Percentiles rank a stretch among this genome's conserved stretches.
These are phyloP conservation scores for Carassius auratus DNA, from an alignment of 2,113 vertebrate species.

Conservation along the genomic window DNA sequence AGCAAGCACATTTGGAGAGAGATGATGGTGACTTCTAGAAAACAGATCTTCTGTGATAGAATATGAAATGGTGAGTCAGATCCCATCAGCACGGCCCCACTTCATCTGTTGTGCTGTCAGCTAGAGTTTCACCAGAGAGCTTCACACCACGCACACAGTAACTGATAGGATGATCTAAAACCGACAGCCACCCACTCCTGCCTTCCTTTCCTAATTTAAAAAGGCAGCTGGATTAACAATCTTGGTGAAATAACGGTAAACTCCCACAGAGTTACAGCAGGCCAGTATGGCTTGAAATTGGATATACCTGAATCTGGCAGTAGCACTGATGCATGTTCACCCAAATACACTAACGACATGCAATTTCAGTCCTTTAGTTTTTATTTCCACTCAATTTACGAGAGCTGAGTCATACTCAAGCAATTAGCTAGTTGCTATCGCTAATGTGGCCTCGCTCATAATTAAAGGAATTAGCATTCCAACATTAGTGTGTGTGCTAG, in stretches of 20 bases:
- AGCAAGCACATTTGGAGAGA: background rate
- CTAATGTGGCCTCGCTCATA: conserved; percentile 27
- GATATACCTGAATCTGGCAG: background rate
- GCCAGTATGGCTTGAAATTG: background rate
- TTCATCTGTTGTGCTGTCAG: conserved; percentile 18
- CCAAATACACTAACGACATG: conserved; percentile 4
- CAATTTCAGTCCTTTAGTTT: conserved; percentile 31
- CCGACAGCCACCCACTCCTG: background rate
- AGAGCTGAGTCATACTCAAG: background rate
- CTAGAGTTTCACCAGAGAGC: conserved; percentile 34
- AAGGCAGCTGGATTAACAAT: conserved; percentile 24
- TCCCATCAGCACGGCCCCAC: conserved; percentile 9
- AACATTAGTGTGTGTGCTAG: background rate
- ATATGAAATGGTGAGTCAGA: conserved; percentile 15
- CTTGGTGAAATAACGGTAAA: background rate
- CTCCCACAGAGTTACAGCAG: background rate
- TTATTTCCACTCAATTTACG: conserved; percentile 44
- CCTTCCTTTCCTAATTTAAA: conserved; percentile 22
- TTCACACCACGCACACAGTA: conserved; percentile 5
- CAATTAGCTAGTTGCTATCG: conserved; percentile 11
- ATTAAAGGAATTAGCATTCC: conserved; percentile 50
- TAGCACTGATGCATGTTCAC: background rate
- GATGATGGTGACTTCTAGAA: background rate
- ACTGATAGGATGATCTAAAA: conserved; percentile 29
- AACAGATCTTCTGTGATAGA: background rate